Percentiles rank a stretch among this genome's conserved stretches.
Evolutionary conservation across 2,888 invertebrate species (phyloP).

Genomic region (Caenorhabditis angaria): DNA sequence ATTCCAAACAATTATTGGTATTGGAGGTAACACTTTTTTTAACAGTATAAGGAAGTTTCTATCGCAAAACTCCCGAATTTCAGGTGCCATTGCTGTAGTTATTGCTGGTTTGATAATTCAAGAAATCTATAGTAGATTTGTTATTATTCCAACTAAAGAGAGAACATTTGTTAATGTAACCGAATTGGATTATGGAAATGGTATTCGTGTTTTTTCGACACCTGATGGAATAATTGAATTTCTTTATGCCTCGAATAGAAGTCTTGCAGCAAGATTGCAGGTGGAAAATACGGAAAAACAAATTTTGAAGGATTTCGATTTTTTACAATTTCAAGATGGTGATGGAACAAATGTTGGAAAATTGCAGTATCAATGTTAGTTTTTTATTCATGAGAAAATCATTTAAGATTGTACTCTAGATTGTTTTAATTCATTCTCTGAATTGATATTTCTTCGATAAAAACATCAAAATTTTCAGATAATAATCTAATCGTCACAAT

Average conservation of each 20-base stretch:
- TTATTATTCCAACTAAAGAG: conserved; percentile 20
- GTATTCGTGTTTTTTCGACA: background rate
- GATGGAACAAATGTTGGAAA: background rate
- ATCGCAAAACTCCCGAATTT: too few relatives aligned
- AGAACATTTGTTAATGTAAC: conserved; percentile 15
- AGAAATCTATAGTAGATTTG: conserved; percentile 6
- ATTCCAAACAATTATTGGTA: background rate
- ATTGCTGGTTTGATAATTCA: background rate
- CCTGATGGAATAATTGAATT: background rate
- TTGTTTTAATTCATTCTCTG: too few relatives aligned
- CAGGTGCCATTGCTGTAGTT: background rate
- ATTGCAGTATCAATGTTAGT: conserved; percentile 8
- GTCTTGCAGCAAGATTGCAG: background rate
- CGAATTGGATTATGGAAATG: background rate
- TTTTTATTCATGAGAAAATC: background rate
- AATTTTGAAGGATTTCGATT: background rate
- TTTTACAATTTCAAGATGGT: conserved; percentile 1
- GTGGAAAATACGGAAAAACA: background rate
- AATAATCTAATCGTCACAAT: background rate
- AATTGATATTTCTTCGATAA: too few relatives aligned
- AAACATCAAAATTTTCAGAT: too few relatives aligned
- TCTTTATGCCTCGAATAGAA: background rate
- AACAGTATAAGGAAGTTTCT: background rate
- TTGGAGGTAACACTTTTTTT: background rate
- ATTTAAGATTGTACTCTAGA: background rate